Evolutionary conservation across 2,113 vertebrate genomes (phyloP).

Genomic region (Okapia johnstoni): DNA sequence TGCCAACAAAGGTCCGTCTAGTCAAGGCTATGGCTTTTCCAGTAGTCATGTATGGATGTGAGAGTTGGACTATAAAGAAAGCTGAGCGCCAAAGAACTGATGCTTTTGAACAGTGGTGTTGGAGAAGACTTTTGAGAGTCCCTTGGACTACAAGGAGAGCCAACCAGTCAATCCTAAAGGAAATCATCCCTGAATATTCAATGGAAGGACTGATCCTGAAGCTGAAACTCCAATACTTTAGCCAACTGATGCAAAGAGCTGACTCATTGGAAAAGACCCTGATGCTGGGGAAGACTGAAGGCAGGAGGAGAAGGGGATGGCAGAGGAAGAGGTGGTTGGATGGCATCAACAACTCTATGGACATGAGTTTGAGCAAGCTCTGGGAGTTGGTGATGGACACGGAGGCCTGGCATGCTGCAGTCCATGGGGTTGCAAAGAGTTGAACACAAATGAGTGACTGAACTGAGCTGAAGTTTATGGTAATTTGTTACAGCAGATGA

Average conservation of each 20-base stretch:
- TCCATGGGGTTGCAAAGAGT: neutral
- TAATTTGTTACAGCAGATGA: neutral
- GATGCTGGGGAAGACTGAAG: neutral
- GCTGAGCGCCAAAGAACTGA: neutral
- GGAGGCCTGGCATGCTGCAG: neutral
- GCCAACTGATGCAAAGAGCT: neutral
- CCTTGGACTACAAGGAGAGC: neutral
- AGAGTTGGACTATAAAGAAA: neutral
- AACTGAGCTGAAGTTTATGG: neutral
- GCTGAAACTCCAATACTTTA: neutral
- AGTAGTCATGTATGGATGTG: neutral
- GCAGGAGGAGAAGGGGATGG: fast-evolving
- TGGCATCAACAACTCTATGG: neutral
- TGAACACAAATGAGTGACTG: fast-evolving
- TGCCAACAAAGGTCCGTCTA: neutral
- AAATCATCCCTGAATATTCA: neutral
- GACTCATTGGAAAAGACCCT: neutral
- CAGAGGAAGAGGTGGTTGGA: neutral
- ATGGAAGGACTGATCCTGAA: neutral
- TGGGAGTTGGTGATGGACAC: neutral
- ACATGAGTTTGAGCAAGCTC: neutral
- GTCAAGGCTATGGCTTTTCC: neutral
- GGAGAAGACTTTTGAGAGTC: neutral
- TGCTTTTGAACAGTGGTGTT: neutral
- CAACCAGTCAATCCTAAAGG: neutral